phyloP scores from a whole-genome alignment of 2,888 invertebrate species.

The Deroplatys truncata region DNA sequence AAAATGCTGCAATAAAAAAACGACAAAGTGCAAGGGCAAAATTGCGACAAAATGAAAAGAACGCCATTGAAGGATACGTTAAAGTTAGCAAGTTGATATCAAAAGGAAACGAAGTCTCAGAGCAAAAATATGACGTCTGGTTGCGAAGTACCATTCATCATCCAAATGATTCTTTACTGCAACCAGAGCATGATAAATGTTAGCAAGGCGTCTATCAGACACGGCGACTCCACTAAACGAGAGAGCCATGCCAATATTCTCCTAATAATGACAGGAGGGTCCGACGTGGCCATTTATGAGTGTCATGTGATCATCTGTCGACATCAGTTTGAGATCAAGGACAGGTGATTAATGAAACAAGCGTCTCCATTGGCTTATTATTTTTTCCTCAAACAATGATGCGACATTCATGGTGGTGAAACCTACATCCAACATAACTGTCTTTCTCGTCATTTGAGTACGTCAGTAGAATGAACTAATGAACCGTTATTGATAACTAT shows the following conservation, averaged over 20 bases:
- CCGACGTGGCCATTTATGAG: not conserved
- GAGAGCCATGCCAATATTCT: not conserved
- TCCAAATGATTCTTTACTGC: not conserved
- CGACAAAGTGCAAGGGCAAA: not conserved
- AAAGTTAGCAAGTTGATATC: not conserved
- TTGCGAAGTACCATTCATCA: not conserved
- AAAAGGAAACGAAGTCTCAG: not conserved
- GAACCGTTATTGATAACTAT: too few relatives aligned
- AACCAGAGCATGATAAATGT: not conserved
- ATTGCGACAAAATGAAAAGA: not conserved
- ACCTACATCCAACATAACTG: not conserved
- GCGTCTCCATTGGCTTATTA: not conserved
- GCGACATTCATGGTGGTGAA: not conserved
- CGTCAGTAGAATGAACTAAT: not conserved
- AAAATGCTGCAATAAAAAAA: too few relatives aligned
- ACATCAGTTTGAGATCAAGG: not conserved
- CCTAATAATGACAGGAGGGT: not conserved
- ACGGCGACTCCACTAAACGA: not conserved
- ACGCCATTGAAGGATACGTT: not conserved
- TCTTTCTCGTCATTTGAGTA: not conserved
- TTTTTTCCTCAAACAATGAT: not conserved
- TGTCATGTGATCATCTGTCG: not conserved
- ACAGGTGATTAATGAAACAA: conserved; percentile 11
- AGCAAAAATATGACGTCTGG: not conserved
- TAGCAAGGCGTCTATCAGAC: not conserved